Evolutionary conservation across 2,113 vertebrate genomes (phyloP).

Genomic region (Thymallus thymallus): DNA sequence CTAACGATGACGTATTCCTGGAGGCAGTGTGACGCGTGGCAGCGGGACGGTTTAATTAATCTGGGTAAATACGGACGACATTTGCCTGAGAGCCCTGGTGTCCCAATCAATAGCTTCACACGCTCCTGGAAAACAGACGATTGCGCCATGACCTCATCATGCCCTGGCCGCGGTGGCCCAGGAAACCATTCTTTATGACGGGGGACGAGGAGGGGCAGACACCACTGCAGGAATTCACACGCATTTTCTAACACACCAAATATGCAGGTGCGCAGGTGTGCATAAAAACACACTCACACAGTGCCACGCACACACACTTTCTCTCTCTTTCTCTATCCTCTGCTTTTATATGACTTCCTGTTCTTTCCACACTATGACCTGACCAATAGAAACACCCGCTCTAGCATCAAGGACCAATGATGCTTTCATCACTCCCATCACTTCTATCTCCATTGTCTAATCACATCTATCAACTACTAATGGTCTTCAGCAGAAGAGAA

Average conservation of each 20-base stretch:
- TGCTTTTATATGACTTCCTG: background rate
- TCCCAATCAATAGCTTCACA: slow-evolving; percentile 65
- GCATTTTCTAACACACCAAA: background rate
- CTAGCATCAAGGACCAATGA: background rate
- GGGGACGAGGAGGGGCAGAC: background rate
- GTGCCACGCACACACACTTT: background rate
- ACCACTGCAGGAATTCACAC: background rate
- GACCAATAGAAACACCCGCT: background rate
- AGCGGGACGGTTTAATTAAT: slow-evolving; percentile 71
- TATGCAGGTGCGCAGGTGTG: background rate
- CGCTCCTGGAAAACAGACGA: slow-evolving; percentile 63
- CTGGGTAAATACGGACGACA: slow-evolving; percentile 59
- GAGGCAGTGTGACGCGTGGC: slow-evolving; percentile 34
- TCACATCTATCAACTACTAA: background rate
- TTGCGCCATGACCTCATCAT: slow-evolving; percentile 43
- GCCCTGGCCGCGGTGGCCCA: background rate
- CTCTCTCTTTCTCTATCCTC: background rate
- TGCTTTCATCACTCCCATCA: background rate
- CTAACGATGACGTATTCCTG: slow-evolving; percentile 43
- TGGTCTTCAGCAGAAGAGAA: background rate
- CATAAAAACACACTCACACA: background rate
- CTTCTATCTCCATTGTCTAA: background rate
- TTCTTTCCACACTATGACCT: background rate
- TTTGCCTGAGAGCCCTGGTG: slow-evolving; percentile 63
- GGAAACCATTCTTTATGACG: background rate